phyloP scores from a whole-genome alignment of 2,113 vertebrate species.

The Siphamia tubifer region DNA sequence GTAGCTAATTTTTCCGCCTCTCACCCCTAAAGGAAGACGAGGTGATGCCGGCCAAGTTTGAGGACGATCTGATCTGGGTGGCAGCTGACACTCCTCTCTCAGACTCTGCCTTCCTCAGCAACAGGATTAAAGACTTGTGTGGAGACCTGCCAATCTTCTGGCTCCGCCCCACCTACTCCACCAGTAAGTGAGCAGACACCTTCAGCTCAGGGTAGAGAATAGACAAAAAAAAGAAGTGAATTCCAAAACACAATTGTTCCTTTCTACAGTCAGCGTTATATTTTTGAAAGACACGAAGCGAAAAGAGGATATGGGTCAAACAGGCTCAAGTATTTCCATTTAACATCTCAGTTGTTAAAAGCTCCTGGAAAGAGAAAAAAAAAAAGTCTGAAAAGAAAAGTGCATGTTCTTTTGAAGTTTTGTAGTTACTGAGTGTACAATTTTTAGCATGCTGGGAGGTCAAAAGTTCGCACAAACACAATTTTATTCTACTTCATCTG shows the following conservation, averaged over 20 bases:
- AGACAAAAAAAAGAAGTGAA: not conserved
- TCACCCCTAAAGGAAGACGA: slow-evolving; percentile 66
- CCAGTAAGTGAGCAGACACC: slow-evolving; percentile 73
- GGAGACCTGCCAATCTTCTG: slow-evolving; percentile 90
- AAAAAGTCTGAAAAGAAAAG: slow-evolving; percentile 37
- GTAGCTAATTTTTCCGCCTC: not conserved
- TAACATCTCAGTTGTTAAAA: slow-evolving; percentile 30
- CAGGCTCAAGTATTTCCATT: slow-evolving; percentile 32
- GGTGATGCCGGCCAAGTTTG: slow-evolving; percentile 91
- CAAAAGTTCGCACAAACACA: slow-evolving; percentile 50
- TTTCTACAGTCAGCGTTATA: not conserved
- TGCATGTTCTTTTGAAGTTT: slow-evolving; percentile 35
- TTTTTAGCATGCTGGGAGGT: slow-evolving; percentile 39
- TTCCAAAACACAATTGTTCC: not conserved
- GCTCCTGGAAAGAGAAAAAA: slow-evolving; percentile 21
- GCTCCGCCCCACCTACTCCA: slow-evolving; percentile 88
- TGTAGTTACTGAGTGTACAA: slow-evolving; percentile 5
- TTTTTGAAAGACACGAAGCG: slow-evolving; percentile 5
- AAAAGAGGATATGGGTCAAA: slow-evolving; percentile 42
- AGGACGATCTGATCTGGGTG: slow-evolving; percentile 91
- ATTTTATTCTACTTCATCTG: slow-evolving; percentile 35
- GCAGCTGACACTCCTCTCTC: slow-evolving; percentile 85
- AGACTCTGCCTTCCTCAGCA: slow-evolving; percentile 87
- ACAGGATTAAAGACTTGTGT: slow-evolving; percentile 89
- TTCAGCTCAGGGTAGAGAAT: not conserved